Evolutionary conservation across 2,113 vertebrate species (phyloP), one percentile per base, ranked within the genome.

Genomic region (Suricata suricatta): DNA sequence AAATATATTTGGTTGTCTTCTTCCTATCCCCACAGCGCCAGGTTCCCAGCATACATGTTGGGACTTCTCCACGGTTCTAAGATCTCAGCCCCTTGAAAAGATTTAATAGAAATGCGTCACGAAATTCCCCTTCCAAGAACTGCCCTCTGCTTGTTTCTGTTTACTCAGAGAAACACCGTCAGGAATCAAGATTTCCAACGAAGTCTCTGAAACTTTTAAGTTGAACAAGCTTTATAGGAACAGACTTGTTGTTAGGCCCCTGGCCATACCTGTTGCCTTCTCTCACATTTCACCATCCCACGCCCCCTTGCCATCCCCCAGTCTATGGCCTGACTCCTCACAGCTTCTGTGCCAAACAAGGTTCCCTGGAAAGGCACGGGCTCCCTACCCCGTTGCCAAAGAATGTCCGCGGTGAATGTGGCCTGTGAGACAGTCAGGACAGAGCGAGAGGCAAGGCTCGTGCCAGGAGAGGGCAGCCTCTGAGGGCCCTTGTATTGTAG

Each of bases 151-250:
- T 90, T 60, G 41, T 54, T 86, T 90, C 23, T 74, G 27, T 91
- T 83, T 97, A 60, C 47, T 68, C 54, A 52, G 31, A 68, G 35
- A 71, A 95, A 57, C 44, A 76, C 31, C 63, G 16, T 50, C 50
- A 52, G 12, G 15, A 57, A 33, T 68, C 66, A 93, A 88, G 57
- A 64, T 96, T 96, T 94, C 94, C 90, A 80, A 1, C 35, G 74
- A 87, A 71, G 72, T 96, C 90, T 89, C 69, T 90, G 90, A 68
- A 97, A 89, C 74, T 68, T 68, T 63, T 82, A 57, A 82, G 60
- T 64, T 16, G 60, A 60, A n/a, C 9, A n/a, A 50, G 64, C 69
- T 81, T 90, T 74, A 5, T 72, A 33, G 35, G 72, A 82, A 82
- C 29, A 89, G 82, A 72, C 72, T 76, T 88, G 15, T 38, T 50